Base-by-base conservation (phyloP, 2,113 vertebrate species). In the Nesoenas mayeri region DNA sequence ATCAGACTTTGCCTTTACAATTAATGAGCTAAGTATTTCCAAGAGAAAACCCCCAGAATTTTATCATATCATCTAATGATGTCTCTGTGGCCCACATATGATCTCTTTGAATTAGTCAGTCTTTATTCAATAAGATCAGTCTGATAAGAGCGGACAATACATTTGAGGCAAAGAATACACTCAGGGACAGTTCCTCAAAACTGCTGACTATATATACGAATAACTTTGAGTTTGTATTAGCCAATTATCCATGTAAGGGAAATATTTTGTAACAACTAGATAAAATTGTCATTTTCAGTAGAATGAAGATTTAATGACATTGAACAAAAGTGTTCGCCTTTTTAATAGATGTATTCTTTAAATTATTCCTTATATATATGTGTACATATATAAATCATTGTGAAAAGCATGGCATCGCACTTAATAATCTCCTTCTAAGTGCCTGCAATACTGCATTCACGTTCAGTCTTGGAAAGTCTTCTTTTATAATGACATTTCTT, bases 1-100 rank as follows among this genome's bases (percentile, higher is more conserved):
- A 90, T 70, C 61, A 79, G 61, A 70, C 11, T 67, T 89, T 51
- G 18, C 32, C 58, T 91, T 87, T 75, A 94, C 95, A 91, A 92
- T 94, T 91, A 87, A 96, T 94, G 83, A 95, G 66, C 34, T 79
- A 64, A 86, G 47, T 79, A 83, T 92, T 96, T 97, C 56, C 92
- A 85, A 80, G 73, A 53, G 24, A 89, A 83, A 88, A 51, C 42
- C 25, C 83, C 51, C 64, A 40, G n/a, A 79, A 57, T 86, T 92
- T 91, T 88, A 91, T 83, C 50, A 53, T 79, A 34, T 58, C 15
- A 8, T 75, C 85, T 88, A 95, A 91, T 91, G 58, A 90, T 0
- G 2, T 80, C 67, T 87, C 74, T 75, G 36, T 73, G 91, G 93
- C 25, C 69, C 58, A 64, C 47, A 34, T 21, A 16, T 21, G 51